Evolutionary conservation across 2,113 vertebrate genomes (phyloP), one percentile per base, ranked within the genome.

Genomic region (Laterallus jamaicensis): DNA sequence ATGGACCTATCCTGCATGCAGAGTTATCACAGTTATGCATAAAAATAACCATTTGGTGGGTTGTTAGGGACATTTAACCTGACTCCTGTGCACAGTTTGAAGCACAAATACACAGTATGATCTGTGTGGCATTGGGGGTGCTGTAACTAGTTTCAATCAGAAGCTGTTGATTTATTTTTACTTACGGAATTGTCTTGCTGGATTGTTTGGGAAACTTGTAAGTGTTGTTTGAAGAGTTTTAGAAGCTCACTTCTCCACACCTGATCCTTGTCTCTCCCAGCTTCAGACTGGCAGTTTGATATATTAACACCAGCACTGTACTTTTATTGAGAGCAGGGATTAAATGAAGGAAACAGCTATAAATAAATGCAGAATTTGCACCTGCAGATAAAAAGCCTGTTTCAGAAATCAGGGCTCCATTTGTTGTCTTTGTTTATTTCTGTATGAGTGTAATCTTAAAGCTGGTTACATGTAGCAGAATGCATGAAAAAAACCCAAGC

Each of bases 11-110:
- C 31, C 49, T 84, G 29, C 50, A 19, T 47, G n/a, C 13, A 3
- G 68, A 92, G 77, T 92, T 92, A 93, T 74, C 66, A 67, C 69
- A 89, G 22, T 92, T 97, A 89, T 7, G 10, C 67, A 62, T 74
- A 44, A 44, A 95, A 82, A 18, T 35, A 64, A 73, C 44, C 0
- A 58, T 76, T 89, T 84, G 84, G 73, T 2, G 22, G 63, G 40
- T 66, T 66, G 78, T 21, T 64, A 58, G 62, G 71, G 63, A 55
- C 40, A 52, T 79, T 69, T 67, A 55, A 32, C 54, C 32, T 86
- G 82, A 84, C 40, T 85, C 52, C 22, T 22, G 60, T 62, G 70
- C 32, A 4, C 28, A 15, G n/a, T 47, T 87, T 79, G 25, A 66
- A 79, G n/a, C 66, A 60, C 28, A 84, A 81, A 54, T 60, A n/a